Base-by-base conservation (phyloP, 1,140 invertebrate species). In the Zaprionus davidi region DNA sequence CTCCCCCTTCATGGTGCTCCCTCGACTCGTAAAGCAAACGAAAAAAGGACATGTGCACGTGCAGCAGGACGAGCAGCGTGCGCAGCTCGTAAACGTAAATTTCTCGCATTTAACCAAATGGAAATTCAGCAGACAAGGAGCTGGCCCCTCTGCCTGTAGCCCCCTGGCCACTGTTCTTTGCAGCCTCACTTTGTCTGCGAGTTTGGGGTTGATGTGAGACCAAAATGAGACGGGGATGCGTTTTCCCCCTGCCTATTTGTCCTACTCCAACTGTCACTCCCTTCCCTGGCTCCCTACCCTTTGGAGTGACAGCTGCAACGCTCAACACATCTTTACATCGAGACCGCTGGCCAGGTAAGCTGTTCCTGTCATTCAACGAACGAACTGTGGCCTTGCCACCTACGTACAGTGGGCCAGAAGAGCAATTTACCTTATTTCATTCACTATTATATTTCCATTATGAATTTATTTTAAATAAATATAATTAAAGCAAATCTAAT, bases 81-180 rank as follows among this genome's bases (percentile, higher is more conserved):
- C 64, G 73, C 72, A 71, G 20, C 46, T 51, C 46, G 46, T 51
- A 71, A 70, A 49, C 74, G 81, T 87, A 87, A 87, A 87, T 81
- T 87, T 71, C 77, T 26, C 69, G 67, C 83, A 83, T 83, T 87
- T 88, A 87, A 69, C 81, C 77, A 76, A 87, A 87, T 88, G 78
- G 74, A 87, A 87, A 84, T 84, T 88, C 49, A 46, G 62, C 74
- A 78, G 74, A 67, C 81, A 41, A 71, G 34, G 9, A 17, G 41
- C n/a, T 17, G n/a, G n/a, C 0, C 41, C 41, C 2, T n/a, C n/a
- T 46, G 15, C 11, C 13, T 28, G 1, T 6, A 7, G 11, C 3
- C 7, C 31, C 31, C 57, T 28, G 9, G 5, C 2, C 20, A 12
- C 9, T 13, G 12, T 38, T 4, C 12, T 15, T 38, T 38, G 36